Percentiles rank a stretch among this genome's conserved stretches.
phyloP scores from a whole-genome alignment of 2,113 vertebrate species.

The Calonectris borealis region DNA sequence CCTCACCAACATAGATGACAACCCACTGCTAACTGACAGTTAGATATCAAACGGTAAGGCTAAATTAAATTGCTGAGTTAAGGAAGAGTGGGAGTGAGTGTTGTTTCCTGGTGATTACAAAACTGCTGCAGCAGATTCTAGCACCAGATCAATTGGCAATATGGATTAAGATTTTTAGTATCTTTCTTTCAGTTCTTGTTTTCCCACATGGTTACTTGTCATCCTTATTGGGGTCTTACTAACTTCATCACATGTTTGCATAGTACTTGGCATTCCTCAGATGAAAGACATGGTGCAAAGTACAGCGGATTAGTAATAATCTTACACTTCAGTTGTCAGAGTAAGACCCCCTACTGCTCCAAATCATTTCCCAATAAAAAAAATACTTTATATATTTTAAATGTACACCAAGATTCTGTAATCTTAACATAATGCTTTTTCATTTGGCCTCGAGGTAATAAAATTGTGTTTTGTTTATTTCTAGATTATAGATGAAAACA shows the following conservation, averaged over 20 bases:
- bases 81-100: not conserved
- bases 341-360: not conserved
- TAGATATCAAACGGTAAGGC: not conserved
- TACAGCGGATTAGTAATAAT: not conserved
- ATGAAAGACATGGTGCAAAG: not conserved
- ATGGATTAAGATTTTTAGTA: not conserved
- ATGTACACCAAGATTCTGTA: not conserved
- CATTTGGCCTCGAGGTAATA: not conserved
- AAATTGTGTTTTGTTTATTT: constrained; percentile 19
- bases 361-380: not conserved
- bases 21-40: not conserved
- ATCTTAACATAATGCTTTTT: not conserved
- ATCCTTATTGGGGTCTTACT: not conserved
- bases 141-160: not conserved
- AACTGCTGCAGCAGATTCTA: not conserved
- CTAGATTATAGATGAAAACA: constrained; percentile 79
- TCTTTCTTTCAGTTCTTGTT: not conserved
- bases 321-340: not conserved
- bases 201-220: not conserved
- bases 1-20: not conserved
- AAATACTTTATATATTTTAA: not conserved
- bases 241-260: not conserved
- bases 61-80: not conserved
- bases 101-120: not conserved
- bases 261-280: not conserved